A percentile compares a stretch with the other conserved stretches of the same genome.
These are phyloP conservation scores for Scaptomyza tumidula DNA, from an alignment of 2,888 invertebrate species.

Conservation along the genomic window DNA sequence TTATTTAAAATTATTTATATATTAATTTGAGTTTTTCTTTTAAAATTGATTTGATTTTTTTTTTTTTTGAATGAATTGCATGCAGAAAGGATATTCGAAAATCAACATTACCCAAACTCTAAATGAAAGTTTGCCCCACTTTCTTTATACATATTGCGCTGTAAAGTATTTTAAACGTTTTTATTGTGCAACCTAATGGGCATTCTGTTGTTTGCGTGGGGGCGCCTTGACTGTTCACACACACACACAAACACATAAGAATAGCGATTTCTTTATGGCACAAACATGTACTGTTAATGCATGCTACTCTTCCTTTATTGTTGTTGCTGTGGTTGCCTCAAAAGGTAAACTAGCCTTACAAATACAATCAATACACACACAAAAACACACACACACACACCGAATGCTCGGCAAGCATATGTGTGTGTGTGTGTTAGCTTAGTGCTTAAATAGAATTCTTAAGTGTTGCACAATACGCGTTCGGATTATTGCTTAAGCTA, in stretches of 20 bases:
- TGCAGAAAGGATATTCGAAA: conserved; percentile 1
- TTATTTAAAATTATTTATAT: too few relatives aligned
- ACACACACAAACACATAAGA: conserved; percentile 15
- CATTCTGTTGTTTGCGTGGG: conserved; percentile 65
- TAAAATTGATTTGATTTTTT: too few relatives aligned
- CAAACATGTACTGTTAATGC: conserved; percentile 74
- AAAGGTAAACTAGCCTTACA: conserved; percentile 66
- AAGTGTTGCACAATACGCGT: conserved; percentile 65
- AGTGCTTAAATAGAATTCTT: conserved; percentile 68
- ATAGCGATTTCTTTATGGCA: conserved; percentile 59
- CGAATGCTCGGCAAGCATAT: conserved; percentile 14
- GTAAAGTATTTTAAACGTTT: conserved; percentile 73
- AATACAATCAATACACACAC: conserved; percentile 43
- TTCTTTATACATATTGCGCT: conserved; percentile 36
- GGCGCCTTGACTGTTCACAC: conserved; percentile 42
- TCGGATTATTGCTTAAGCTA: conserved; percentile 33
- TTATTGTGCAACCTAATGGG: conserved; percentile 74
- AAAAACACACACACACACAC: conserved; percentile 19
- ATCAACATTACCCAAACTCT: conserved; percentile 13
- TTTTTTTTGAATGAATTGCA: too few relatives aligned
- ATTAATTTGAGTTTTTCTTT: too few relatives aligned
- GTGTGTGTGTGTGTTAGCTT: conserved; percentile 38
- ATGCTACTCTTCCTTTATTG: conserved; percentile 43
- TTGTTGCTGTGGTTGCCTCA: conserved; percentile 30
- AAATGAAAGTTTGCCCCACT: conserved; percentile 28